Percentiles rank a stretch among this genome's conserved stretches.
Evolutionary conservation across 2,797 vertebrate species (phyloP).

Genomic region (Hydrocynus forskahlii): DNA sequence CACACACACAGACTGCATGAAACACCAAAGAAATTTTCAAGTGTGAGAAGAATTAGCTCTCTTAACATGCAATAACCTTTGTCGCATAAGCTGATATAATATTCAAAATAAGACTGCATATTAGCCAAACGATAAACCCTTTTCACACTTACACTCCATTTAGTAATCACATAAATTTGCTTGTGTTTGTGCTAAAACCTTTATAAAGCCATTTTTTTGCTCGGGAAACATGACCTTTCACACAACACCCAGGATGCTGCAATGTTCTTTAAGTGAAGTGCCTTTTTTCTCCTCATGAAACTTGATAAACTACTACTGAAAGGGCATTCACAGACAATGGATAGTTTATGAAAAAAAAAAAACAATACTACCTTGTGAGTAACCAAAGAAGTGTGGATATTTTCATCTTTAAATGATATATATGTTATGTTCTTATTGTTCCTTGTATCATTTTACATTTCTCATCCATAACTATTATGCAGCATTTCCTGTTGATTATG

Average conservation of each 20-base stretch:
- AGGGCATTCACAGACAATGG: constrained; percentile 42
- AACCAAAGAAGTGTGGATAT: constrained; percentile 27
- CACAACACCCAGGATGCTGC: constrained; percentile 35
- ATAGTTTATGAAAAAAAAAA: constrained; percentile 23
- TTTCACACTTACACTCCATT: constrained; percentile 40
- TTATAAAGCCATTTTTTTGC: constrained; percentile 39
- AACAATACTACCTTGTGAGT: constrained; percentile 27
- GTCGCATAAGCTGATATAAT: constrained; percentile 43
- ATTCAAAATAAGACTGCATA: constrained; percentile 31
- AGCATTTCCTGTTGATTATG: constrained; percentile 36
- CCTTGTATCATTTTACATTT: constrained; percentile 25
- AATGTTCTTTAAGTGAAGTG: constrained; percentile 37
- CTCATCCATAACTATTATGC: constrained; percentile 1
- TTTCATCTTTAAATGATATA: constrained; percentile 38
- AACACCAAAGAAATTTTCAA: constrained; percentile 47
- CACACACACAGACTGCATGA: constrained; percentile 46
- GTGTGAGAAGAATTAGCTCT: constrained; percentile 54
- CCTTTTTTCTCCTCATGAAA: constrained; percentile 41
- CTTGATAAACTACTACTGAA: constrained; percentile 27
- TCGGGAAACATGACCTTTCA: constrained; percentile 49
- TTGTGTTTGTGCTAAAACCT: constrained; percentile 35
- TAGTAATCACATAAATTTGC: constrained; percentile 33
- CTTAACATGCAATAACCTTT: constrained; percentile 44
- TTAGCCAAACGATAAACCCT: constrained; percentile 37
- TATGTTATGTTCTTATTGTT: constrained; percentile 31